phyloP scores from a whole-genome alignment of 2,888 invertebrate genomes.

The Synanthedon myopaeformis region DNA sequence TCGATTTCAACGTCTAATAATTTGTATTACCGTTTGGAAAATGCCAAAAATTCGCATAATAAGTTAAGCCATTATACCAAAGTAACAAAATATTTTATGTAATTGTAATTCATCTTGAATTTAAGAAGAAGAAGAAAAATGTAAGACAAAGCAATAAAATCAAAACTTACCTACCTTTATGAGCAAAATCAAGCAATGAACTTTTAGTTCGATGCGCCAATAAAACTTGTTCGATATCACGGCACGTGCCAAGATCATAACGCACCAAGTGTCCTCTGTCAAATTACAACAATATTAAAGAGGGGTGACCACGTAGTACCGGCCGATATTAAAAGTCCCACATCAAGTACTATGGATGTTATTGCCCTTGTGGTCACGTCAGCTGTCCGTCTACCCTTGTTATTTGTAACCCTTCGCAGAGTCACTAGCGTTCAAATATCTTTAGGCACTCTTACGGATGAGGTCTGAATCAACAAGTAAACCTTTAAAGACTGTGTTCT shows the following conservation, averaged over 20 bases:
- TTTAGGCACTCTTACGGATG: conserved; percentile 14
- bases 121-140: too few relatives aligned
- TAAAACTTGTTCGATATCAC: conserved; percentile 1
- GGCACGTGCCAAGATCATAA: conserved; percentile 13
- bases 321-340: conserved; percentile 40
- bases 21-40: too few relatives aligned
- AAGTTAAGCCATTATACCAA: too few relatives aligned
- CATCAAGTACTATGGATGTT: conserved; percentile 9
- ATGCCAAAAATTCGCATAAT: too few relatives aligned
- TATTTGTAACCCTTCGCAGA: conserved; percentile 11
- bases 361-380: conserved; percentile 37
- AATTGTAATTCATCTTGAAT: too few relatives aligned
- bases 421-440: neutral
- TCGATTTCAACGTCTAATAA: too few relatives aligned
- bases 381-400: conserved; percentile 43
- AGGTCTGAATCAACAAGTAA: conserved; percentile 30
- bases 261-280: conserved; percentile 20
- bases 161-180: too few relatives aligned
- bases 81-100: too few relatives aligned
- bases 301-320: conserved; percentile 22
- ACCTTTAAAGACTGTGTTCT: too few relatives aligned
- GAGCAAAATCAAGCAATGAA: neutral
- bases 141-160: too few relatives aligned
- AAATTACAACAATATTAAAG: conserved; percentile 24
- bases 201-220: neutral